Evolutionary conservation across 1,140 invertebrate genomes (phyloP), one percentile per base, ranked within the genome.

Genomic region (Pantala flavescens): DNA sequence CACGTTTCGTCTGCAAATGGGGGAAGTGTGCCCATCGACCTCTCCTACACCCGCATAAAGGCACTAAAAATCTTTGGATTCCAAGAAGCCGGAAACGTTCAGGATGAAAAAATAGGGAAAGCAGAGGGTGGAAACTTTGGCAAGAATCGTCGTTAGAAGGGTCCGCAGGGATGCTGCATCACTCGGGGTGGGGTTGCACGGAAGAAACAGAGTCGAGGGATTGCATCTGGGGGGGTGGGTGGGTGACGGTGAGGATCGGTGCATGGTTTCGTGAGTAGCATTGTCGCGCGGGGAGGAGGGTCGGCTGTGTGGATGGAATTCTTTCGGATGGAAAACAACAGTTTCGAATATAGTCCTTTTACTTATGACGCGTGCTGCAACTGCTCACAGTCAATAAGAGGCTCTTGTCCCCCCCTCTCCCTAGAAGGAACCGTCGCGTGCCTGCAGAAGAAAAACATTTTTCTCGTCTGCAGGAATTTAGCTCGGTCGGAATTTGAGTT

Each of bases 31-130:
- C 5, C 49, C 5, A 3, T 1, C 49, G 49, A 63, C 49, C 49
- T 63, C n/a, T 63, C 49, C 2, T 3, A 21, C 49, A 63, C 16
- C 49, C 49, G 49, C 49, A 63, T 19, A 21, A 63, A 63, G n/a
- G 49, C 49, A 63, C 49, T 21, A 63, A 63, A 63, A 63, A 63
- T 63, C 49, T 63, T 63, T 21, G n/a, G 49, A 63, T 63, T 63
- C 49, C 49, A 63, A 12, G n/a, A 63, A 63, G 49, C 49, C 49
- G 49, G 49, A 63, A 63, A 63, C n/a, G 49, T 63, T 63, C 49
- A 12, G 49, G 49, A 63, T 63, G 49, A 21, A 21, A 63, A 63
- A 63, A 16, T 63, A 12, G 5, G n/a, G 49, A 63, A 19, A 21
- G 49, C 14, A 63, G 49, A 63, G 49, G 49, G 49, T 63, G 49